Evolutionary conservation across 2,113 vertebrate genomes (phyloP).

Genomic region (Uropsilus gracilis): DNA sequence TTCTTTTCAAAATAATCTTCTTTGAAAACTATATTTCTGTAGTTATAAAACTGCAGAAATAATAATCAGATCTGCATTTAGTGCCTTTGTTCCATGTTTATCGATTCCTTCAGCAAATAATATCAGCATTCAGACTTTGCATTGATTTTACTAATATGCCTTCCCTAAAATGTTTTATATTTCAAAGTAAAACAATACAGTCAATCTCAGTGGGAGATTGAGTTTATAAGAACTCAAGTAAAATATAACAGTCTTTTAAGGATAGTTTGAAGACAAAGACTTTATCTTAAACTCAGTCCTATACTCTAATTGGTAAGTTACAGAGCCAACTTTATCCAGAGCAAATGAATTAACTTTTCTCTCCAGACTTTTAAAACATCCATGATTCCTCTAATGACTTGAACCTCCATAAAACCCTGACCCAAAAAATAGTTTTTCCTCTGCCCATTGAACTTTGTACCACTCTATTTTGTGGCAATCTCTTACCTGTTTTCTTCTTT

Average conservation of each 20-base stretch:
- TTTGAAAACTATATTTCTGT: background rate
- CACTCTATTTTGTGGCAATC: background rate
- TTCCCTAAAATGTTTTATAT: background rate
- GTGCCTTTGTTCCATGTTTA: background rate
- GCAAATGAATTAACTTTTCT: background rate
- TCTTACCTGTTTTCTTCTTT: background rate
- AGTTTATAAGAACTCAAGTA: background rate
- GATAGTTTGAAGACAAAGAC: background rate
- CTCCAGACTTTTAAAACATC: background rate
- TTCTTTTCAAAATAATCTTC: background rate
- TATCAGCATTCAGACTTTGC: constrained; percentile 26
- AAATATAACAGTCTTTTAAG: background rate
- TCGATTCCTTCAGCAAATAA: background rate
- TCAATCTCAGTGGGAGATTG: background rate
- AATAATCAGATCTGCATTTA: background rate
- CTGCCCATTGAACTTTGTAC: background rate
- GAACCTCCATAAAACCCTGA: background rate
- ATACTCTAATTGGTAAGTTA: background rate
- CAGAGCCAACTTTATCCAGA: background rate
- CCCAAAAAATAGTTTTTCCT: background rate
- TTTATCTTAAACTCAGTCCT: background rate
- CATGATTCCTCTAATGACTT: background rate
- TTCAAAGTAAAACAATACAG: background rate
- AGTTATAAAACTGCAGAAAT: background rate
- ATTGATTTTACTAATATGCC: too few species aligned